Evolutionary conservation across 2,113 vertebrate genomes (phyloP).

Genomic region (Cairina moschata): DNA sequence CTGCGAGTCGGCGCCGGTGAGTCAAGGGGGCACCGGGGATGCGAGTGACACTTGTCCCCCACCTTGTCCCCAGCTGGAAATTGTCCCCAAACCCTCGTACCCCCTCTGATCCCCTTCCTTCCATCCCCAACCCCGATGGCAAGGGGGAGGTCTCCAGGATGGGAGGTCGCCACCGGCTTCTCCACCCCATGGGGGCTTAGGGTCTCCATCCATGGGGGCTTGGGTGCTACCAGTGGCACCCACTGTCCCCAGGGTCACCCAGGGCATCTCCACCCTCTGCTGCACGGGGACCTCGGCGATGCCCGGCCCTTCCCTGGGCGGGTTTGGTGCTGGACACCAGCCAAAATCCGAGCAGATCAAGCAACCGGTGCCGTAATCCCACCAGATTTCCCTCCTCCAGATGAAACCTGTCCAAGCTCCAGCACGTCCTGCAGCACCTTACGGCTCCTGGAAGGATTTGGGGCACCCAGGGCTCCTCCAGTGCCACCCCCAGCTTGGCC

Average conservation of each 20-base stretch:
- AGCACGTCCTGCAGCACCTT: fast-evolving
- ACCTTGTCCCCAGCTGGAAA: background rate
- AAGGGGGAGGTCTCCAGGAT: fast-evolving
- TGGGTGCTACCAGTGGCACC: background rate
- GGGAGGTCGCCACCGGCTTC: background rate
- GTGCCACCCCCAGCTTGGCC: background rate
- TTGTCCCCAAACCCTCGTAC: background rate
- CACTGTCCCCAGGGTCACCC: background rate
- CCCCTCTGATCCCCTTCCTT: background rate
- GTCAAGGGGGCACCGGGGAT: background rate
- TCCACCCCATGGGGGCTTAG: background rate
- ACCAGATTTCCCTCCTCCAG: background rate
- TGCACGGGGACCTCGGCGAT: background rate
- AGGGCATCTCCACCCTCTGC: background rate
- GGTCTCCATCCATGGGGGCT: background rate
- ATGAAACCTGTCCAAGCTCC: background rate
- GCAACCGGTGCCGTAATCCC: background rate
- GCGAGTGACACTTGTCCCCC: background rate
- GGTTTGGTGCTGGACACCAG: no score
- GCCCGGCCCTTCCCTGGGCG: fast-evolving
- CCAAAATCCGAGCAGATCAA: background rate
- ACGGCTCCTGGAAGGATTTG: background rate
- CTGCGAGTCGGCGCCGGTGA: background rate
- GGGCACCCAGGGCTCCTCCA: fast-evolving
- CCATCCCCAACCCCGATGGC: fast-evolving